Conservation (phyloP, 2,113 vertebrate genomes). For the Danio rerio region GRCz12tu NC_133184.1:11941501-11942000, state of each 20-base stretch:
- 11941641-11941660: background rate
- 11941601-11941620: background rate
- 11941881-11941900: too few species aligned
- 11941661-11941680: background rate
- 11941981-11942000: too few species aligned
- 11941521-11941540: constrained; percentile 21
- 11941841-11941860: too few species aligned
- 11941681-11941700: background rate
- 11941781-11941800: too few species aligned
- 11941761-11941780: too few species aligned
- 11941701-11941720: background rate
- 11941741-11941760: too few species aligned
- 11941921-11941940: too few species aligned
- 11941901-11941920: background rate
- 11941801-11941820: too few species aligned
- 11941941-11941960: too few species aligned
- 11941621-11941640: background rate
- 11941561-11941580: constrained; percentile 34
- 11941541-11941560: background rate
- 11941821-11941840: too few species aligned
- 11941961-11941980: too few species aligned
- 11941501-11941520: constrained; percentile 8
- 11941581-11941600: constrained; percentile 26
- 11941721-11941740: background rate
- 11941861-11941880: too few species aligned